Evolutionary conservation across 1,140 invertebrate genomes (phyloP).

Genomic region (Zeugodacus cucurbitae): DNA sequence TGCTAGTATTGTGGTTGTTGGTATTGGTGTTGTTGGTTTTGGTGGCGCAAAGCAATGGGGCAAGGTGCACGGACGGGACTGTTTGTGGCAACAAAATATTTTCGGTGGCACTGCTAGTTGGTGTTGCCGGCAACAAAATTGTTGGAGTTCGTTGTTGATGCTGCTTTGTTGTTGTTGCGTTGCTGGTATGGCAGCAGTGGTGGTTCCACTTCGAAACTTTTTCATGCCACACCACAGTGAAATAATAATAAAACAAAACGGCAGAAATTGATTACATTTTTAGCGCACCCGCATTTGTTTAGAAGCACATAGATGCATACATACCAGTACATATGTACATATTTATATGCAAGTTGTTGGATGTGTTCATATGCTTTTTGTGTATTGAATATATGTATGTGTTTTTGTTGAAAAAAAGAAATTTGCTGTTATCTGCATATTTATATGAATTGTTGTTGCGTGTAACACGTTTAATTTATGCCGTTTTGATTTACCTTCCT

Average conservation of each 20-base stretch:
- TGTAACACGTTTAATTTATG: background rate
- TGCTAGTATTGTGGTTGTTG: background rate
- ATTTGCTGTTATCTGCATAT: too few species aligned
- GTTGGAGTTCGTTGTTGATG: background rate
- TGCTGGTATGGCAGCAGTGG: background rate
- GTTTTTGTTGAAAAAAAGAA: too few species aligned
- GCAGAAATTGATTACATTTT: conserved; percentile 28
- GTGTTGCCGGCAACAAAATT: background rate
- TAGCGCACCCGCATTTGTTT: conserved; percentile 1
- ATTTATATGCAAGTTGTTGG: background rate
- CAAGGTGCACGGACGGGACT: background rate
- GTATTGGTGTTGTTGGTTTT: background rate
- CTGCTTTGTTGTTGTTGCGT: background rate
- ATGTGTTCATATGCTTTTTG: too few species aligned
- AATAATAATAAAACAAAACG: background rate
- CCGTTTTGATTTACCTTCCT: background rate
- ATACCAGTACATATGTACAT: too few species aligned
- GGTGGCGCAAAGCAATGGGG: background rate
- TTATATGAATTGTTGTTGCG: background rate
- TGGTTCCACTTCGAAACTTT: background rate
- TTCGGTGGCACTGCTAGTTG: background rate
- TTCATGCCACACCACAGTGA: background rate
- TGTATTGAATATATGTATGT: too few species aligned
- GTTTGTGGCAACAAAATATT: background rate
- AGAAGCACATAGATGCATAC: background rate